phyloP scores from a whole-genome alignment of 2,888 invertebrate genomes.

The Pseudococcus jackbeardsleyi region DNA sequence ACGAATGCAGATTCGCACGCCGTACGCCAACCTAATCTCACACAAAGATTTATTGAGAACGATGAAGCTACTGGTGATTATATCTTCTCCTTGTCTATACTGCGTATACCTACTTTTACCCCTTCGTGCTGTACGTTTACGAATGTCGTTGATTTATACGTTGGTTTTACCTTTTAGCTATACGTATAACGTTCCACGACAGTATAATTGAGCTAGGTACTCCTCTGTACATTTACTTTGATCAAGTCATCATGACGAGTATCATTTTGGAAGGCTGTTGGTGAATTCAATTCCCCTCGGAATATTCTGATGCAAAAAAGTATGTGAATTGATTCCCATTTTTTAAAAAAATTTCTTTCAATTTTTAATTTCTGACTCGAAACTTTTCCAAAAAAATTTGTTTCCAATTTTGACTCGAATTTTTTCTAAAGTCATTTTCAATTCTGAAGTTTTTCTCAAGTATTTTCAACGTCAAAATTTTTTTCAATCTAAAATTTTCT shows the following conservation, averaged over 20 bases:
- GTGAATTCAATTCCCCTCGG: no score
- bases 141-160: slow-evolving; percentile 15
- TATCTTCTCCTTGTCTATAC: slow-evolving; percentile 33
- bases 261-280: background rate
- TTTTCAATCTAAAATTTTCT: no score
- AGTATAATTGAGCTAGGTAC: background rate
- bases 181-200: background rate
- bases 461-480: no score
- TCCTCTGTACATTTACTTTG: background rate
- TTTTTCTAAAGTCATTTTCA: no score
- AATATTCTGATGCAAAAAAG: no score
- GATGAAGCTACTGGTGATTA: slow-evolving; percentile 13
- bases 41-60: slow-evolving; percentile 34
- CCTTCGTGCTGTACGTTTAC: background rate
- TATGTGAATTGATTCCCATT: no score
- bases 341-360: no score
- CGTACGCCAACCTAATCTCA: slow-evolving; percentile 16
- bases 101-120: background rate
- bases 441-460: no score
- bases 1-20: slow-evolving; percentile 6
- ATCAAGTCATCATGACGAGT: background rate
- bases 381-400: no score
- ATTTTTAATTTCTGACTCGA: no score
- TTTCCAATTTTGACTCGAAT: no score
- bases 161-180: background rate